Percentiles rank a stretch among this genome's conserved stretches.
phyloP scores from a whole-genome alignment of 2,797 vertebrate genomes.

The Valencia hispanica region DNA sequence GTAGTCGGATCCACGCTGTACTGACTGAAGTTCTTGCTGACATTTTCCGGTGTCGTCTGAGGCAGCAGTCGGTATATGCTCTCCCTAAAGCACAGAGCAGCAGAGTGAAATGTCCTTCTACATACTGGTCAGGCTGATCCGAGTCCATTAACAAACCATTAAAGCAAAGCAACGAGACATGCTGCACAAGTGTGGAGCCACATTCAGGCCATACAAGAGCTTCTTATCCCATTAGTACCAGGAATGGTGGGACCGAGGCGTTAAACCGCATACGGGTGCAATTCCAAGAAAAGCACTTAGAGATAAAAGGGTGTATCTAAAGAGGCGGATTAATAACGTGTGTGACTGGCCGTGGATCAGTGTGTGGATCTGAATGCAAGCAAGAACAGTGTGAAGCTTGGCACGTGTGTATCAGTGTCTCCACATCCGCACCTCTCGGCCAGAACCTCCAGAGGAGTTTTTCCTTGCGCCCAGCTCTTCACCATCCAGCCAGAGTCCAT shows the following conservation, averaged over 20 bases:
- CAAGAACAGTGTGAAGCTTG: slow-evolving; percentile 5
- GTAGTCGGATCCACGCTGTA: slow-evolving; percentile 96
- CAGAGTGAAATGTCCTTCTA: background rate
- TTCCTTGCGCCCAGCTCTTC: slow-evolving; percentile 93
- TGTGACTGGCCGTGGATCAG: slow-evolving; percentile 1
- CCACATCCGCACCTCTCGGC: slow-evolving; percentile 90
- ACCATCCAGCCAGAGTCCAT: slow-evolving; percentile 99
- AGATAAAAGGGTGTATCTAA: slow-evolving; percentile 68
- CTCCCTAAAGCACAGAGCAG: slow-evolving; percentile 81
- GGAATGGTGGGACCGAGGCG: slow-evolving; percentile 58
- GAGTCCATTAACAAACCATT: background rate
- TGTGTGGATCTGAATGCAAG: slow-evolving; percentile 1
- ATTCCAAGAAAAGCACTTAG: slow-evolving; percentile 71
- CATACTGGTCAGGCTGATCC: background rate
- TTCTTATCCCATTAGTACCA: slow-evolving; percentile 59
- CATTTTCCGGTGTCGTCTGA: slow-evolving; percentile 97
- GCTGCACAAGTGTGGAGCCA: slow-evolving; percentile 30
- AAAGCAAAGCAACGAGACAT: slow-evolving; percentile 16
- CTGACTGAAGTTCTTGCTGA: slow-evolving; percentile 97
- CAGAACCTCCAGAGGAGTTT: slow-evolving; percentile 90
- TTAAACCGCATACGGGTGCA: slow-evolving; percentile 49
- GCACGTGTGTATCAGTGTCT: slow-evolving; percentile 40
- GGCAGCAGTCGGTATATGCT: slow-evolving; percentile 96
- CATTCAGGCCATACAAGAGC: slow-evolving; percentile 48
- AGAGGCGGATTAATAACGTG: slow-evolving; percentile 22